Evolutionary conservation across 2,113 vertebrate species (phyloP).

Genomic region (Okapia johnstoni): DNA sequence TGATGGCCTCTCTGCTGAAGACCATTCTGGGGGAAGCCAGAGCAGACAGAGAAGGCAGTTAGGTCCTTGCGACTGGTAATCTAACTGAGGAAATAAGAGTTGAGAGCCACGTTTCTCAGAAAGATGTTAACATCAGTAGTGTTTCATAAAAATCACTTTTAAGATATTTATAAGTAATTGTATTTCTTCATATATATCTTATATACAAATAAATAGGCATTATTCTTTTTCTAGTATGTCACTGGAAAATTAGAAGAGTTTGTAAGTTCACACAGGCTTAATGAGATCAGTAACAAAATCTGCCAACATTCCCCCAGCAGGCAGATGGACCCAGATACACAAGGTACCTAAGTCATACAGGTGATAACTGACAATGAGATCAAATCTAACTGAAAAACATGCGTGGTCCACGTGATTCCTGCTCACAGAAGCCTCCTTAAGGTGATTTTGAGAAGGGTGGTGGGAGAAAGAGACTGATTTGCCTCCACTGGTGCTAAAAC

Average conservation of each 20-base stretch:
- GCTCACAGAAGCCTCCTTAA: neutral
- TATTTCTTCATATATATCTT: neutral
- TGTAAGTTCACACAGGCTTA: neutral
- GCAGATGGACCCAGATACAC: neutral
- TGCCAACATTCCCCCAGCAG: neutral
- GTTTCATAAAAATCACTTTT: neutral
- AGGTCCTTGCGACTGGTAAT: neutral
- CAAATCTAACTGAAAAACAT: neutral
- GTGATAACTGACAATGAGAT: neutral
- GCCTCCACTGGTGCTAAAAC: neutral
- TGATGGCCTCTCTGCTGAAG: slow-evolving; percentile 91
- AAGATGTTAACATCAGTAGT: neutral
- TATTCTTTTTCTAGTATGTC: neutral
- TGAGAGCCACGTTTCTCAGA: neutral
- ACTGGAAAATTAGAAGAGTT: neutral
- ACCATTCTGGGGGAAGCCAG: slow-evolving; percentile 87
- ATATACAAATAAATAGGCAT: neutral
- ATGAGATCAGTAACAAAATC: neutral
- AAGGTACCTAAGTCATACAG: neutral
- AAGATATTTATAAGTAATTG: neutral
- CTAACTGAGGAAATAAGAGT: neutral
- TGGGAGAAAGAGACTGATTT: neutral
- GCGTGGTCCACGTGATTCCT: neutral
- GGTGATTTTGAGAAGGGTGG: neutral
- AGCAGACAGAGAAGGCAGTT: neutral